Base-by-base conservation (phyloP, 2,113 vertebrate species). In the Thunnus maccoyii region DNA sequence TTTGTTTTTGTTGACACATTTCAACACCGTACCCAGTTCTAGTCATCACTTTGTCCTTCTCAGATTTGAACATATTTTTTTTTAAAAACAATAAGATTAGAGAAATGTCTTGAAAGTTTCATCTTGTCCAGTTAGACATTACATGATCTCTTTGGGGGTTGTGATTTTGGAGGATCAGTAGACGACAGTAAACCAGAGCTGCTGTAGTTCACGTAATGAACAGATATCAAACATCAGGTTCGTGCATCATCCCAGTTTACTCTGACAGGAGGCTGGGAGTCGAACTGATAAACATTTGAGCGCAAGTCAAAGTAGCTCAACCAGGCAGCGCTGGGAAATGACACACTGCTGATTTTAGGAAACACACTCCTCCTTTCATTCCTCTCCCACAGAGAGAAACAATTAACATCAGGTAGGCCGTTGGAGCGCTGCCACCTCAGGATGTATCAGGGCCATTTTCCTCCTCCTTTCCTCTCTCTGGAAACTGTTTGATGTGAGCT, bases 391-490 rank as follows among this genome's bases (percentile, higher is more conserved):
- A 88, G 69, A 88, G 83, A 92, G 81, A 82, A 84, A 81, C 88
- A 85, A 69, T 89, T 81, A 86, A 54, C 70, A 55, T 82, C 79
- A 86, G 61, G 80, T 82, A 80, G 68, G 76, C 50, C 64, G 50
- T 7, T 89, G 87, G 84, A 86, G 27, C 20, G 7, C 41, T 70
- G 86, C 86, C 86, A 84, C 72, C 18, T 68, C 80, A 84, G 90
- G 86, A 89, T 67, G 66, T 70, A 11, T 30, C 52, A 20, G 61
- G 60, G 15, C 78, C 76, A 46, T 55, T 61, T 82, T 63, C 50
- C 16, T 75, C 36, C 32, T 52, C 61, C 60, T 67, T 51, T 62
- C 60, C 48, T 32, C 64, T 36, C 16, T 52, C 14, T 52, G 22
- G 57, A 25, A 56, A 46, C 14, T 57, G 78, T 84, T 85, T 92